These are phyloP conservation scores for Eulemur macaco DNA, from an alignment of 2,113 vertebrate species.

Conservation along the genomic window DNA sequence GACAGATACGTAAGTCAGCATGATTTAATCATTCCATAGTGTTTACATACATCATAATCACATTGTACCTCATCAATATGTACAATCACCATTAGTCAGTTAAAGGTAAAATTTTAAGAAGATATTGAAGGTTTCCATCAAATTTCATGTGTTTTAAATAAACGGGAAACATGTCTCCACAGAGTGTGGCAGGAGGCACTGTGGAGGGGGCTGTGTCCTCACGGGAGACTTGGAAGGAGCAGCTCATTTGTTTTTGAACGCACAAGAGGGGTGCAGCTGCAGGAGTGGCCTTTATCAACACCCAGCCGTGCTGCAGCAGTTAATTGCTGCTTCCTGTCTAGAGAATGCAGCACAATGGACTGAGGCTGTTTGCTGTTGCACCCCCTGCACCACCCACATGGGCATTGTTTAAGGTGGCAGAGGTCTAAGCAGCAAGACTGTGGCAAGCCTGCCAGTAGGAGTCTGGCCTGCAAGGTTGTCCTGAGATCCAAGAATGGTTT, in stretches of 20 bases:
- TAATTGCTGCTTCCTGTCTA: conserved; percentile 26
- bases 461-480: background rate
- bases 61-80: background rate
- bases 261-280: background rate
- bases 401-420: background rate
- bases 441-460: background rate
- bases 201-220: background rate
- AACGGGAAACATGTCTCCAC: background rate
- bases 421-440: background rate
- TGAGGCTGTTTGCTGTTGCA: background rate
- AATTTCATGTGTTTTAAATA: background rate
- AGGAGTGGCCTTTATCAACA: background rate
- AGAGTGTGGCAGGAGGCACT: conserved; percentile 1
- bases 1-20: background rate
- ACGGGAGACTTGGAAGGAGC: background rate
- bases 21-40: background rate
- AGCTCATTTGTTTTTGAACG: background rate
- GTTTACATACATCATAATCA: background rate
- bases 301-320: background rate
- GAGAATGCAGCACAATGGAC: background rate
- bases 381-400: fast-evolving
- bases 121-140: background rate
- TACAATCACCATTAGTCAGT: background rate
- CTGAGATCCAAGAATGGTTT: background rate
- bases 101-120: background rate